These are phyloP conservation scores for Nephrotoma appendiculata DNA, from an alignment of 2,888 invertebrate species.

Conservation along the genomic window DNA sequence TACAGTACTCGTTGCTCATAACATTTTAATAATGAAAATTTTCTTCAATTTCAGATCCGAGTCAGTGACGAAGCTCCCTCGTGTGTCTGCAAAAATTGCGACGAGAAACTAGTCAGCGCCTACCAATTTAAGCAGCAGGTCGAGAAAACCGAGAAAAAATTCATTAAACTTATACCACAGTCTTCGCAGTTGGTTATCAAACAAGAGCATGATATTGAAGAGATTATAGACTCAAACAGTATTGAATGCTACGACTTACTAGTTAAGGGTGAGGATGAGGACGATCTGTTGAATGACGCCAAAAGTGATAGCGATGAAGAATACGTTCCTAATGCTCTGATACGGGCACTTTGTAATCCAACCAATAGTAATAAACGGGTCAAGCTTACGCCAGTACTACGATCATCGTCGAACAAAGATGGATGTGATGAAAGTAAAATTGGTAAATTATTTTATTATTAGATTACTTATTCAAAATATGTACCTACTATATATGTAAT, in stretches of 20 bases:
- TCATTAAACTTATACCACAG: neutral
- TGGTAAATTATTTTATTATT: neutral
- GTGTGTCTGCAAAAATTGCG: neutral
- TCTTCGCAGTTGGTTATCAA: neutral
- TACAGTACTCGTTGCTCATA: no score
- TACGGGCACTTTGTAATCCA: neutral
- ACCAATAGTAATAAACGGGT: neutral
- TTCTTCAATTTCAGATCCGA: neutral
- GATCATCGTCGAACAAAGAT: neutral
- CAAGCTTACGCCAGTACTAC: neutral
- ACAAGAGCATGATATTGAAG: neutral
- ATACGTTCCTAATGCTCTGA: neutral
- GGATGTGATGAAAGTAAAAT: neutral
- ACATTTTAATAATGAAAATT: no score
- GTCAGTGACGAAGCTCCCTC: neutral
- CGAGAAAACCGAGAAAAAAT: neutral
- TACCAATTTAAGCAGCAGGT: neutral
- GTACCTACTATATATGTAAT: neutral
- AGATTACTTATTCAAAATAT: neutral
- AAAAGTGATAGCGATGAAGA: neutral
- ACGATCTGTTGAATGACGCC: neutral
- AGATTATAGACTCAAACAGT: neutral
- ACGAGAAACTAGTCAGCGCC: neutral
- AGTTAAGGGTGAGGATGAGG: neutral
- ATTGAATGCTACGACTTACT: neutral